These are phyloP conservation scores for Netelia inedita DNA, from an alignment of 2,888 invertebrate species.

Conservation along the genomic window DNA sequence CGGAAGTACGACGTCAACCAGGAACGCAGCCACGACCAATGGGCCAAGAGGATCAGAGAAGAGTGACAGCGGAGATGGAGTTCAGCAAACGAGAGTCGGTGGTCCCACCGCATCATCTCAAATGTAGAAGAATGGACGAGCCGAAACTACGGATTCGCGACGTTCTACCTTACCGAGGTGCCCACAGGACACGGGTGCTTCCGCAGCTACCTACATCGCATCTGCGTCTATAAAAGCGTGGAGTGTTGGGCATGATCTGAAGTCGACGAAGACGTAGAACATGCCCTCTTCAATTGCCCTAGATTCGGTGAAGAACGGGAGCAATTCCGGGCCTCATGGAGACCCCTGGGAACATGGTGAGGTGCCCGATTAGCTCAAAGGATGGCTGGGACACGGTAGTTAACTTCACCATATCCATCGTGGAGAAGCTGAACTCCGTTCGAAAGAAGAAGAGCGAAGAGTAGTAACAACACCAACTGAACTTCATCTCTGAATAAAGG, in stretches of 20 bases:
- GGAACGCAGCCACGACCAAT: background rate
- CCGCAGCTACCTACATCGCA: slow-evolving; percentile 28
- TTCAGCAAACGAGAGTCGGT: slow-evolving; percentile 52
- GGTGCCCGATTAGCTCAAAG: slow-evolving; percentile 3
- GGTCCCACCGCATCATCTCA: slow-evolving; percentile 40
- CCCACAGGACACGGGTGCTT: slow-evolving; percentile 18
- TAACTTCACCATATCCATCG: background rate
- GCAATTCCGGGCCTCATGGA: background rate
- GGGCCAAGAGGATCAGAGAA: background rate
- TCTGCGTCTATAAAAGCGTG: slow-evolving; percentile 33
- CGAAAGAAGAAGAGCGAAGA: background rate
- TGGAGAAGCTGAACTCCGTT: background rate
- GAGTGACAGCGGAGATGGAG: slow-evolving; percentile 56
- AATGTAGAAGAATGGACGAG: slow-evolving; percentile 28
- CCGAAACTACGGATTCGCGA: background rate
- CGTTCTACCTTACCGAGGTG: slow-evolving; percentile 56
- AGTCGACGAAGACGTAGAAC: slow-evolving; percentile 32
- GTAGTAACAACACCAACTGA: background rate
- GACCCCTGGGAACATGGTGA: background rate
- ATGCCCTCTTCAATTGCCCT: no score
- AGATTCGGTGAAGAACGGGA: no score
- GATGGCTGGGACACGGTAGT: slow-evolving; percentile 10
- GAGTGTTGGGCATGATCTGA: slow-evolving; percentile 43
- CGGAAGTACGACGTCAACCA: background rate
- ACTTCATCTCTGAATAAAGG: no score